phyloP scores from a whole-genome alignment of 2,888 invertebrate species.

The Matsumyia berberina region DNA sequence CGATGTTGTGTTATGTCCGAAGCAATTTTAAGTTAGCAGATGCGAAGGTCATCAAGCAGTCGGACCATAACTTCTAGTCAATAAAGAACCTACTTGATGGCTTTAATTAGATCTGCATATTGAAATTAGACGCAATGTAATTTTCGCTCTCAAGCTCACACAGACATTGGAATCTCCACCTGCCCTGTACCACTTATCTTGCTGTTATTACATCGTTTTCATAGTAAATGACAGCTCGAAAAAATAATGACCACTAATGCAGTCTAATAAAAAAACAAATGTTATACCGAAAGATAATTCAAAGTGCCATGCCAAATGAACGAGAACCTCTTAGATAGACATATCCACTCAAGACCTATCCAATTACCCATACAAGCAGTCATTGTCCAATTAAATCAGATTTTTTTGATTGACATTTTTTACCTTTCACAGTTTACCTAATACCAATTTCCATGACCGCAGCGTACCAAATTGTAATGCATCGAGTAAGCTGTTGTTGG shows the following conservation, averaged over 20 bases:
- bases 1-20: too few relatives aligned
- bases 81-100: too few relatives aligned
- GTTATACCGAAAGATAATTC: constrained; percentile 35
- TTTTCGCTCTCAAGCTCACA: constrained; percentile 22
- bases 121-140: too few relatives aligned
- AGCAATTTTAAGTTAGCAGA: too few relatives aligned
- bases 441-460: constrained; percentile 53
- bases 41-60: too few relatives aligned
- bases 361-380: constrained; percentile 67
- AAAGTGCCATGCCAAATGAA: constrained; percentile 46
- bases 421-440: constrained; percentile 62
- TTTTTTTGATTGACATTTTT: constrained; percentile 72
- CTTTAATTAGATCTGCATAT: too few relatives aligned
- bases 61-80: too few relatives aligned
- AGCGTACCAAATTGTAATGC: constrained; percentile 15
- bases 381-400: constrained; percentile 74
- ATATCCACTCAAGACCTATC: constrained; percentile 44
- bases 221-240: constrained; percentile 33
- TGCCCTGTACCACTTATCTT: background rate
- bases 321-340: constrained; percentile 24
- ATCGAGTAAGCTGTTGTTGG: constrained; percentile 31
- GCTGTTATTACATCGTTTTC: constrained; percentile 19
- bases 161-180: background rate
- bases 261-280: constrained; percentile 29
- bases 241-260: constrained; percentile 56